Evolutionary conservation across 2,888 invertebrate species (phyloP), one percentile per base, ranked within the genome.

Genomic region (Andrena marginata): DNA sequence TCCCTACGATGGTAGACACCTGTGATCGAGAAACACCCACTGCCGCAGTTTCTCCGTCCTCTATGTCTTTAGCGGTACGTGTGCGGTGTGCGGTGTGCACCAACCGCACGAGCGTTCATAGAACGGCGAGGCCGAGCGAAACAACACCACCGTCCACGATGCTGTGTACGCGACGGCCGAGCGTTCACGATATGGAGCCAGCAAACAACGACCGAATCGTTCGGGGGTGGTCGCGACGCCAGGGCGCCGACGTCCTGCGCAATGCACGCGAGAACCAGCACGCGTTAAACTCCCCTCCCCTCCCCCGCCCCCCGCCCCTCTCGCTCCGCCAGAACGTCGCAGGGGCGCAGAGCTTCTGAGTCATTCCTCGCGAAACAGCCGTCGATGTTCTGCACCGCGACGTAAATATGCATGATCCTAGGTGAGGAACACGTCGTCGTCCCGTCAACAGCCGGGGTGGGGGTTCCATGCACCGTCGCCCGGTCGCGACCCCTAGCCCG

Each of bases 181-280:
- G 5, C 72, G 56, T 69, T 54, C 68, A 68, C 83, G 83, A 69
- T 78, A 64, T 78, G 78, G 64, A 71, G 87, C 77, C 77, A 80
- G 84, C 86, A 87, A 85, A 85, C 89, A 84, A 89, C 89, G 83
- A 85, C 83, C 89, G 84, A 59, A 63, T 75, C 74, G 86, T 72
- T 73, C 84, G 81, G 70, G 80, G 81, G 73, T 76, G 72, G 80
- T 26, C 84, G 85, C 84, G 89, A 87, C 89, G 79, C 82, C 81
- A 76, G 77, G 85, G 89, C 91, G 90, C 90, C 91, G 87, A 78
- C 86, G 89, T 88, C 85, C 85, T 88, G 88, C 88, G 88, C 88
- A 88, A 80, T 88, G 78, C 78, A 72, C 35, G 31, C 78, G 74
- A 81, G 79, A 65, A 63, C 63, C 77, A 68, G 69, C 74, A 82